Evolutionary conservation across 2,797 vertebrate genomes (phyloP), one percentile per base, ranked within the genome.

Genomic region (Acrossocheilus wenchowensis): DNA sequence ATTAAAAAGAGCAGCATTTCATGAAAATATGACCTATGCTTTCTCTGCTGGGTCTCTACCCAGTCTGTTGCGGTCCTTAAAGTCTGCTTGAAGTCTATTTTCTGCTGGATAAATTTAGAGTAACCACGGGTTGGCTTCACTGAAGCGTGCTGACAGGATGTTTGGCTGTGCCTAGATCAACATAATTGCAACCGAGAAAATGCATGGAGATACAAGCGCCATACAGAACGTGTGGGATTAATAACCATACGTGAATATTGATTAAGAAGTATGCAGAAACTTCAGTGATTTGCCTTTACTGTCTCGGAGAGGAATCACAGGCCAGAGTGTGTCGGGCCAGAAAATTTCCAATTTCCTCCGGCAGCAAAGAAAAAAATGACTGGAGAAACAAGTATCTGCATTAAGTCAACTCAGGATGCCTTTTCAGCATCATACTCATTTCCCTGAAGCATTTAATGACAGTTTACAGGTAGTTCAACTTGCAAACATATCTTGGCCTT

Each of bases 381-480:
- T 1, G 21, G 45, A 71, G 73, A 57, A 62, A 82, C 69, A 86
- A 74, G 81, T 87, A 82, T 90, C 89, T 90, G 86, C 78, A 77
- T 89, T 87, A 87, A 87, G 87, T 90, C 86, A 86, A 83, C 87
- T 86, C 82, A 84, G 83, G 89, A 84, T 88, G 82, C 82, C 81
- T 88, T 90, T 88, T 91, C 83, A 57, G 64, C 87, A 83, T 89
- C 88, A 88, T 87, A 52, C 84, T 92, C 87, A 91, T 94, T 92
- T 94, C 91, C 83, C 92, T 95, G 93, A 94, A 96, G 94, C 93
- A 94, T 95, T 92, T 95, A 95, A 95, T 95, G 93, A 94, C 93
- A 93, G 94, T 93, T 93, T 90, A 89, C 89, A 91, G 92, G 93
- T 93, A 90, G 93, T 95, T 94, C 91, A 94, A 94, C 92, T 94